These are phyloP conservation scores for Pitta sordida DNA, from an alignment of 2,113 vertebrate species.

Conservation along the genomic window DNA sequence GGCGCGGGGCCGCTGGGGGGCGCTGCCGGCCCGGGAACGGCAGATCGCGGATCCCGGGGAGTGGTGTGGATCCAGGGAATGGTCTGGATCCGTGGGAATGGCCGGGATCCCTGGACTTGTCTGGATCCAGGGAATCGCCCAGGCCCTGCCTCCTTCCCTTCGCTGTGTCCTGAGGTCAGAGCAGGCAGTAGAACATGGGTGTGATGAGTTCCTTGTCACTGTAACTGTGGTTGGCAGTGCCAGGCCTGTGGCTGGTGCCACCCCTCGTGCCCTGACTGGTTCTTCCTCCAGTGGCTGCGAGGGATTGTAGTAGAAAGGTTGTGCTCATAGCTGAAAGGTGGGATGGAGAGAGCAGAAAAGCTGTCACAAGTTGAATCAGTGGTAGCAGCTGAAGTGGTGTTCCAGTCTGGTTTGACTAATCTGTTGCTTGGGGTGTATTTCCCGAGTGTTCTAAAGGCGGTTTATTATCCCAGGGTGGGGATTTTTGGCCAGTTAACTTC, in stretches of 20 bases:
- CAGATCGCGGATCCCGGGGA: too few species aligned
- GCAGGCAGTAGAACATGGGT: background rate
- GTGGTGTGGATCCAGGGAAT: too few species aligned
- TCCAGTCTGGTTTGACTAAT: background rate
- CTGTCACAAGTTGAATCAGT: background rate
- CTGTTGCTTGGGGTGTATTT: accelerated
- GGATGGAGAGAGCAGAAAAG: background rate
- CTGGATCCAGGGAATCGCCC: too few species aligned
- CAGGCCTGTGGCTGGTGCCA: background rate
- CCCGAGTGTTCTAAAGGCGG: accelerated
- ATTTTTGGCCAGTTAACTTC: background rate
- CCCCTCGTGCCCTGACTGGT: too few species aligned
- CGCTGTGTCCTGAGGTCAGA: too few species aligned
- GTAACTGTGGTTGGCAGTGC: background rate
- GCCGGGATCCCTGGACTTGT: too few species aligned
- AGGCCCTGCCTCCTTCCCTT: too few species aligned
- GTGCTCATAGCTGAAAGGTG: too few species aligned
- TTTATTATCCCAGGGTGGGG: background rate
- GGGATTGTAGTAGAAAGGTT: background rate
- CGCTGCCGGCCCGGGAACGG: background rate
- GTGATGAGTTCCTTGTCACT: background rate
- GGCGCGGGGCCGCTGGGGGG: background rate
- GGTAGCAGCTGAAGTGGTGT: background rate
- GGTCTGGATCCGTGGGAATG: too few species aligned
- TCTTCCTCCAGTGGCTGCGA: background rate